phyloP scores from a whole-genome alignment of 2,888 invertebrate genomes.

The Eueremaeus valkanovi region DNA sequence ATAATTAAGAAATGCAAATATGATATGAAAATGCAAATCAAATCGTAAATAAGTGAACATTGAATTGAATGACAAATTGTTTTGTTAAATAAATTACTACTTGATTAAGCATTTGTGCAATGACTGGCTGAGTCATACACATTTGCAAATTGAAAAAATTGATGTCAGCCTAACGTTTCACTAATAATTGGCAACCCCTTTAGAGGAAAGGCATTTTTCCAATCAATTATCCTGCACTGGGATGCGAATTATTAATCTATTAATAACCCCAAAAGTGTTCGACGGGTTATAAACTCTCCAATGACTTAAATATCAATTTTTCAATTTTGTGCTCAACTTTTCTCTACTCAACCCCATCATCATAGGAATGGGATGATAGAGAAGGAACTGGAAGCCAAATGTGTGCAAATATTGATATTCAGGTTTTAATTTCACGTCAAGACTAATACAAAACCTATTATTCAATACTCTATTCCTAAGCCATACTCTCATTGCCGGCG shows the following conservation, averaged over 20 bases:
- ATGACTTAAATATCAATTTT: slow-evolving; percentile 21
- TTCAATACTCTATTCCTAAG: not conserved
- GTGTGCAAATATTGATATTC: slow-evolving; percentile 26
- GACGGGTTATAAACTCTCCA: slow-evolving; percentile 15
- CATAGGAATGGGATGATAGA: not conserved
- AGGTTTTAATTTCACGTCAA: slow-evolving; percentile 27
- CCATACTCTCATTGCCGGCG: not conserved
- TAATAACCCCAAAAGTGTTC: not conserved
- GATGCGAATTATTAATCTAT: slow-evolving; percentile 21
- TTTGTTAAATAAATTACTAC: too few species aligned
- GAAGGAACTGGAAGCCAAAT: not conserved
- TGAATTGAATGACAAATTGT: not conserved
- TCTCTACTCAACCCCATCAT: not conserved
- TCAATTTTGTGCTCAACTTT: not conserved
- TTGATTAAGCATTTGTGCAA: not conserved
- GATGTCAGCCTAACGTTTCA: not conserved
- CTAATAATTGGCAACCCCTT: too few species aligned
- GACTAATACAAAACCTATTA: not conserved
- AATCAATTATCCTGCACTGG: slow-evolving; percentile 17
- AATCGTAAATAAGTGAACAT: not conserved
- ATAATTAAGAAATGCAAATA: not conserved
- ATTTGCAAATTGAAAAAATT: too few species aligned
- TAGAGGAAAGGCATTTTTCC: not conserved
- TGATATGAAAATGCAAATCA: not conserved
- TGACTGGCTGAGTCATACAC: not conserved